Conservation (phyloP, 37 sponge, comb jelly and placozoan species). For the Oopsacas minuta region DNA sequence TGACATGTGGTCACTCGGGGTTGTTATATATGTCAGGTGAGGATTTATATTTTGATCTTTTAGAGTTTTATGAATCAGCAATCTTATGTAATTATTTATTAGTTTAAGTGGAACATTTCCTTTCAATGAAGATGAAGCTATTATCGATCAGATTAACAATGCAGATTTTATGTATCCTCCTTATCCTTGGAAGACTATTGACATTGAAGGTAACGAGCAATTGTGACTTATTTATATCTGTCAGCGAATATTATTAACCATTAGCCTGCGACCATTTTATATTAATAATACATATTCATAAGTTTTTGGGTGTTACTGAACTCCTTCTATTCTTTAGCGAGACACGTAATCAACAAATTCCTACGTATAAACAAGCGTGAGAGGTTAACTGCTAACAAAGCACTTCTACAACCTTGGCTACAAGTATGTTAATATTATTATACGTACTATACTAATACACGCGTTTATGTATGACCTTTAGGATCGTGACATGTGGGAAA, state of each 20-base stretch:
- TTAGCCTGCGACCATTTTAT: neutral
- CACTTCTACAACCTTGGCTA: constrained; percentile 70
- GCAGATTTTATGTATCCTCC: constrained; percentile 97
- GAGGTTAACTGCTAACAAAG: constrained; percentile 52
- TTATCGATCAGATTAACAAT: constrained; percentile 90
- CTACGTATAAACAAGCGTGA: constrained; percentile 63
- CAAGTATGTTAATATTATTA: too few species aligned
- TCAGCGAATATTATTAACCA: neutral
- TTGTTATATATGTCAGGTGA: constrained; percentile 92
- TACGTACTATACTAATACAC: neutral
- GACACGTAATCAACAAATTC: constrained; percentile 65
- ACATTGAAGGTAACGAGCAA: constrained; percentile 46
- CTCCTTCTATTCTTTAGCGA: constrained; percentile 48
- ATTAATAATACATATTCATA: too few species aligned
- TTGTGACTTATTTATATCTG: neutral
- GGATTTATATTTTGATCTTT: too few species aligned
- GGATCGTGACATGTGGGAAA: constrained; percentile 53
- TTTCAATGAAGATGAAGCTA: constrained; percentile 97
- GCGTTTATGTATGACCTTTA: neutral
- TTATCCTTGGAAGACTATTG: constrained; percentile 82
- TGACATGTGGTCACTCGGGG: constrained; percentile 94
- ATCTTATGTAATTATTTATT: neutral
- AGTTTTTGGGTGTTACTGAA: too few species aligned
- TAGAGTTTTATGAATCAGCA: too few species aligned
- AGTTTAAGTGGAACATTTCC: constrained; percentile 98